These are phyloP conservation scores for Anorthoa munda DNA, from an alignment of 2,888 invertebrate species.

Conservation along the genomic window DNA sequence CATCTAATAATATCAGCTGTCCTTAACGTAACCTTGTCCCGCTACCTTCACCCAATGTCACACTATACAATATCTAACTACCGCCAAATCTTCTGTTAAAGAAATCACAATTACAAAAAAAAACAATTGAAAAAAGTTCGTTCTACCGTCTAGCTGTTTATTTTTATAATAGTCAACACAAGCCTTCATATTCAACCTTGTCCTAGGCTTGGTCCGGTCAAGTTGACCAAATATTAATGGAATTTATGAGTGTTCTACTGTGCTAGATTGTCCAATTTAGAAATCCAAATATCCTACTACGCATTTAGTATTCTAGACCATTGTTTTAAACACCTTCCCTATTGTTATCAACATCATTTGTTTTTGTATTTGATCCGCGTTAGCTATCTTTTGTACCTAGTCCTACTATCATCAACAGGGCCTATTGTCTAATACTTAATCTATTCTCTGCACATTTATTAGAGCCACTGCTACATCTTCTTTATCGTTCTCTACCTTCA, in stretches of 20 bases:
- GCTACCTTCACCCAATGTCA: neutral
- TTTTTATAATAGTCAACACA: neutral
- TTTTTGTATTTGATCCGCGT: neutral
- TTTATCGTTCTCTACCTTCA: neutral
- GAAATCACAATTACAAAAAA: constrained; percentile 9
- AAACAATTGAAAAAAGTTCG: neutral
- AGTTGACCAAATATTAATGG: neutral
- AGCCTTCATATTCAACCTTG: constrained; percentile 23
- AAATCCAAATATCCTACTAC: neutral
- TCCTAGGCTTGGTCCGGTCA: neutral
- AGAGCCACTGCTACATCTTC: neutral
- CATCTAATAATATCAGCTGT: constrained; percentile 13
- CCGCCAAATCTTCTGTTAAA: constrained; percentile 11
- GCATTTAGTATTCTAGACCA: neutral
- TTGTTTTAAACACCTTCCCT: neutral
- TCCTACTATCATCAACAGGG: neutral
- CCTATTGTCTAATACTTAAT: no score
- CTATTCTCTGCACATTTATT: neutral
- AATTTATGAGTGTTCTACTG: constrained; percentile 14
- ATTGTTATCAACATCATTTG: neutral
- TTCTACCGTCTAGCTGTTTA: neutral
- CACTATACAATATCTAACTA: neutral
- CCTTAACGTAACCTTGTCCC: constrained; percentile 1
- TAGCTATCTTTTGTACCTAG: neutral
- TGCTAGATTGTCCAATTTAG: constrained; percentile 5